These are phyloP conservation scores for Manis crassicaudata DNA, from an alignment of 2,797 vertebrate genomes.

Conservation along the genomic window DNA sequence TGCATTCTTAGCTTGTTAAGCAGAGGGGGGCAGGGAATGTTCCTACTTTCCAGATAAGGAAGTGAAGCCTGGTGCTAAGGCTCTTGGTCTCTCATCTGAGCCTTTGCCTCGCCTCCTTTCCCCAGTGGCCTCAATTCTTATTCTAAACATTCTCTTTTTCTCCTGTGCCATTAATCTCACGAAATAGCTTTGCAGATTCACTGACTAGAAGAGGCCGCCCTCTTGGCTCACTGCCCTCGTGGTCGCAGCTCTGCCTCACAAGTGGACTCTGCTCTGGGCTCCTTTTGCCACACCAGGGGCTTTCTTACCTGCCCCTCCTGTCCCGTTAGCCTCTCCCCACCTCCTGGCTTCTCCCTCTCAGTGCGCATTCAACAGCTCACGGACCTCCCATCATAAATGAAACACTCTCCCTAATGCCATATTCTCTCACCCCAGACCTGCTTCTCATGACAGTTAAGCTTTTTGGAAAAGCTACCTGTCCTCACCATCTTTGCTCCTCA, in stretches of 20 bases:
- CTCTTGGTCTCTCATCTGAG: too few relatives aligned
- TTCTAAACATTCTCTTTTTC: neutral
- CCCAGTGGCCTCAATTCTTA: neutral
- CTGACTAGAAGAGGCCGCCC: neutral
- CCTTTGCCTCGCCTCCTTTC: neutral
- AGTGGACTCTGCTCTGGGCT: neutral
- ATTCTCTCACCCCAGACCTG: accelerated
- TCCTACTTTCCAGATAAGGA: neutral
- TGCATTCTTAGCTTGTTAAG: neutral
- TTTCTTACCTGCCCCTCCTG: neutral
- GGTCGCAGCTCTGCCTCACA: neutral
- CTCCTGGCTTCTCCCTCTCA: neutral
- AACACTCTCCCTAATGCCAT: neutral
- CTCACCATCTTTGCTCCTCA: neutral
- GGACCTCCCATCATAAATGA: neutral
- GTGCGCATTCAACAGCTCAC: neutral
- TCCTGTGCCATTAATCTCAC: neutral
- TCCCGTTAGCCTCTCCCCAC: neutral
- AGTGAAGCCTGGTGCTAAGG: accelerated
- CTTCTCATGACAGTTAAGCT: neutral
- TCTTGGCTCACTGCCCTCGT: neutral
- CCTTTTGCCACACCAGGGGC: neutral
- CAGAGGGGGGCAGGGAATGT: neutral
- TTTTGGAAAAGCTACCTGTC: too few relatives aligned
- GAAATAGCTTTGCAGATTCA: neutral